Conservation (phyloP, 2,113 vertebrate genomes). For the Xiphophorus hellerii region DNA sequence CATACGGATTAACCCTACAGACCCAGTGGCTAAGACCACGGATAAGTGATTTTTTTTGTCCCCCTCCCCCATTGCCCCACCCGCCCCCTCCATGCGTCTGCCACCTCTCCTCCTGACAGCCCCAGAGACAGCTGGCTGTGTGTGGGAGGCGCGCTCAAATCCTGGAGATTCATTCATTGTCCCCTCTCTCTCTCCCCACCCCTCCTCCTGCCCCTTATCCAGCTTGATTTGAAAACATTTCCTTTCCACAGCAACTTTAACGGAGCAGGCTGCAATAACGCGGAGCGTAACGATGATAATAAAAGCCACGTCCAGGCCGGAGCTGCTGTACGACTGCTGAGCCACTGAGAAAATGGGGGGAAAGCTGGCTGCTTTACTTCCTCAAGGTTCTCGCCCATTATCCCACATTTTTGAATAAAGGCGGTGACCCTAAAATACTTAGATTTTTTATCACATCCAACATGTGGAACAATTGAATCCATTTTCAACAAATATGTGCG, state of each 20-base stretch:
- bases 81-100: background rate
- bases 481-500: background rate
- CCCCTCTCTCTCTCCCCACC: background rate
- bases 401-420: background rate
- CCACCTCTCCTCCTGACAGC: slow-evolving; percentile 29
- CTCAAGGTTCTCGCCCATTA: no score
- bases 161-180: slow-evolving; percentile 74
- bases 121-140: slow-evolving; percentile 75
- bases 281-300: slow-evolving; percentile 23
- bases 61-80: background rate
- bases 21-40: slow-evolving; percentile 73
- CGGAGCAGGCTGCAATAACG: slow-evolving; percentile 47
- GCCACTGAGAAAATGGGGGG: background rate
- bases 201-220: slow-evolving; percentile 26
- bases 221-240: slow-evolving; percentile 72
- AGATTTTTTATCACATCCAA: background rate
- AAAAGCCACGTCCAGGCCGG: background rate
- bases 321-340: background rate
- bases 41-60: slow-evolving; percentile 71
- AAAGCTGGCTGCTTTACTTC: no score
- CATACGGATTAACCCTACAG: slow-evolving; percentile 79
- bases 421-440: no score
- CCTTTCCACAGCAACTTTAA: slow-evolving; percentile 56
- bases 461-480: background rate
- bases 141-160: slow-evolving; percentile 77